phyloP scores from a whole-genome alignment of 2,113 vertebrate genomes.

The Antennarius striatus region DNA sequence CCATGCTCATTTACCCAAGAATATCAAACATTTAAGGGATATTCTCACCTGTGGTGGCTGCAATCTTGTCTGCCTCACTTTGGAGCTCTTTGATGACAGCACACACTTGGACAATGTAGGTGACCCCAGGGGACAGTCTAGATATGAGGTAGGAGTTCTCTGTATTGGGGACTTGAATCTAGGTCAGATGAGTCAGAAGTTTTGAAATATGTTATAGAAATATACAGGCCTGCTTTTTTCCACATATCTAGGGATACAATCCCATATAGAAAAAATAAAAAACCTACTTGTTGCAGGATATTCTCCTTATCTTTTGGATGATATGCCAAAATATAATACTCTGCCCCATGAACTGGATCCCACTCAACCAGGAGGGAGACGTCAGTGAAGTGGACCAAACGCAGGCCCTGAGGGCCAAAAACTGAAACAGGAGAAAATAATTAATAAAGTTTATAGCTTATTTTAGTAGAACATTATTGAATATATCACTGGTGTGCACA shows the following conservation, averaged over 20 bases:
- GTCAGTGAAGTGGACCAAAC: constrained; percentile 80
- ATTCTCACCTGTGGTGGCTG: constrained; percentile 78
- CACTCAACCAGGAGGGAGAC: constrained; percentile 84
- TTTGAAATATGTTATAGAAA: background rate
- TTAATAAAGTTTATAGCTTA: background rate
- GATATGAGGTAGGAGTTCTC: constrained; percentile 81
- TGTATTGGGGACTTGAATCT: constrained; percentile 77
- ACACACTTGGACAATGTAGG: constrained; percentile 79
- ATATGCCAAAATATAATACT: constrained; percentile 85
- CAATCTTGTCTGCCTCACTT: constrained; percentile 80
- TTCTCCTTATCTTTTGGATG: constrained; percentile 75
- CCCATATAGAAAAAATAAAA: background rate
- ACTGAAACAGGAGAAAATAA: constrained; percentile 64
- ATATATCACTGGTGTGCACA: background rate
- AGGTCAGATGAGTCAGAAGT: background rate
- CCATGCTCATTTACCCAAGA: constrained; percentile 3
- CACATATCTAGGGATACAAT: background rate
- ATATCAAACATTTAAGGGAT: background rate
- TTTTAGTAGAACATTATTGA: background rate
- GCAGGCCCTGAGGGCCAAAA: constrained; percentile 79
- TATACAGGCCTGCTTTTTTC: background rate
- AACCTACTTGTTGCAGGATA: constrained; percentile 51
- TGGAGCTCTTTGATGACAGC: constrained; percentile 79
- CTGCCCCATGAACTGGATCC: constrained; percentile 78
- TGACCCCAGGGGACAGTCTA: constrained; percentile 79